These are phyloP conservation scores for Hydrolagus colliei DNA, from an alignment of 2,797 vertebrate species.

Conservation along the genomic window DNA sequence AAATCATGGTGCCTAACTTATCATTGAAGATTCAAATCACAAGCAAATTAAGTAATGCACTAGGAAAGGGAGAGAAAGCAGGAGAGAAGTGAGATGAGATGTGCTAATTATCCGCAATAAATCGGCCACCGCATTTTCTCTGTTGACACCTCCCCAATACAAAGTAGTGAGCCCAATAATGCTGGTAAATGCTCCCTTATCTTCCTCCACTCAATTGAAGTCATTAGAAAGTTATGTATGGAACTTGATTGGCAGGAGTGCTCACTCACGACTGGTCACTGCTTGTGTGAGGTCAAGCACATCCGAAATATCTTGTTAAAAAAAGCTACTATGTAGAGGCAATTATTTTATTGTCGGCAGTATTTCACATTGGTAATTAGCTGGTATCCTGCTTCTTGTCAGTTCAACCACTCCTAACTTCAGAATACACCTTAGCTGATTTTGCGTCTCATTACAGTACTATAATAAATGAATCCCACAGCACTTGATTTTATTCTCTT, in stretches of 20 bases:
- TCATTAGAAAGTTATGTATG: neutral
- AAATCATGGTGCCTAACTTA: too few species aligned
- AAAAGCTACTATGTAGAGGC: neutral
- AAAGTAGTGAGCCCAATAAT: too few species aligned
- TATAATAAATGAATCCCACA: too few species aligned
- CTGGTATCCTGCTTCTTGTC: too few species aligned
- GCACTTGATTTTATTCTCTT: neutral
- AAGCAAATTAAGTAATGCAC: too few species aligned
- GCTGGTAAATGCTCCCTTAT: neutral
- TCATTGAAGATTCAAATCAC: too few species aligned
- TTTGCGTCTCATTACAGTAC: neutral
- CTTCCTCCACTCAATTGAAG: neutral
- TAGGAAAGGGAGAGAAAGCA: too few species aligned
- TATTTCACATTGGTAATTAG: neutral
- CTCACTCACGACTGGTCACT: neutral
- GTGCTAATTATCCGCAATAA: too few species aligned
- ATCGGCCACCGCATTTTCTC: too few species aligned
- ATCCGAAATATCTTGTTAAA: neutral
- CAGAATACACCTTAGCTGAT: neutral
- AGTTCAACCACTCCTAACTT: neutral
- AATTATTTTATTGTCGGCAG: neutral
- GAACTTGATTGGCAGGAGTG: neutral
- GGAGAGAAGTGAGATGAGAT: too few species aligned
- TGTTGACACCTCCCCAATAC: too few species aligned
- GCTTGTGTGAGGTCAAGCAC: too few species aligned